Conservation (phyloP, 2,888 invertebrate genomes). For the Diploptera punctata region DNA sequence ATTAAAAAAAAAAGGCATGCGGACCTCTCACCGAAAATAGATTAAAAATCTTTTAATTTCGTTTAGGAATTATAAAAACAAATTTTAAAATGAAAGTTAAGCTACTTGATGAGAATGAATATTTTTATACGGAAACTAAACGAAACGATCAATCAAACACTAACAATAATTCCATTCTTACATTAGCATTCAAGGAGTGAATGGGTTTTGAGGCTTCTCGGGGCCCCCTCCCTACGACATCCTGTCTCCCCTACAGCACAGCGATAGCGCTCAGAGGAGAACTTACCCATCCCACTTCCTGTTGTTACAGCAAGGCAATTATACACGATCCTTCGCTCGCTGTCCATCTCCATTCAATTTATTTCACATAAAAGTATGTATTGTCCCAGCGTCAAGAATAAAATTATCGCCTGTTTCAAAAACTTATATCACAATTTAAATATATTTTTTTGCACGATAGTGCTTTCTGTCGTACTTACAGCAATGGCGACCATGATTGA, state of each 20-base stretch:
- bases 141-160: background rate
- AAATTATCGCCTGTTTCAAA: background rate
- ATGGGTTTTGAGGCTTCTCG: no score
- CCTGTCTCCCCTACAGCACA: slow-evolving; percentile 39
- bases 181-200: slow-evolving; percentile 22
- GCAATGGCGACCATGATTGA: no score
- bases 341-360: background rate
- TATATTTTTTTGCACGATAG: no score
- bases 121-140: background rate
- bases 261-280: slow-evolving; percentile 60
- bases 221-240: slow-evolving; percentile 34
- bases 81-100: no score
- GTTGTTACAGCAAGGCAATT: slow-evolving; percentile 33
- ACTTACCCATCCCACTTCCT: slow-evolving; percentile 49
- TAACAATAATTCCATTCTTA: slow-evolving; percentile 19
- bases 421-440: no score
- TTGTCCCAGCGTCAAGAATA: background rate
- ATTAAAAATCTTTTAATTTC: no score
- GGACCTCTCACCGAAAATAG: no score
- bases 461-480: no score
- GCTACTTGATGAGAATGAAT: no score
- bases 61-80: no score
- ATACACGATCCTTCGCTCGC: slow-evolving; percentile 14
- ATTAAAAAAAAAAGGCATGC: no score
- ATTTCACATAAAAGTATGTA: no score